phyloP scores from a whole-genome alignment of 2,113 vertebrate genomes.

The Alexandromys fortis region DNA sequence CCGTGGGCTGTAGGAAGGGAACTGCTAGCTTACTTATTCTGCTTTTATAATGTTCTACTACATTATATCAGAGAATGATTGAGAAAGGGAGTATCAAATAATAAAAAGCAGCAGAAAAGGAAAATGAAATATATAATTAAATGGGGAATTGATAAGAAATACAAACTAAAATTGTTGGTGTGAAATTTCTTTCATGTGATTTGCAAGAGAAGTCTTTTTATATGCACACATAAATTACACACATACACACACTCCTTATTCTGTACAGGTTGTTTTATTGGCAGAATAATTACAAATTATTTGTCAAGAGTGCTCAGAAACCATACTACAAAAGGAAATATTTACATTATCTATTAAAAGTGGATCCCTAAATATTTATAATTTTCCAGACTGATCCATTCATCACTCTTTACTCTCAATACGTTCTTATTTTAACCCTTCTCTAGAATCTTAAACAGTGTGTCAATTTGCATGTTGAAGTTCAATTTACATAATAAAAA shows the following conservation, averaged over 20 bases:
- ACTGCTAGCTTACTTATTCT: constrained; percentile 86
- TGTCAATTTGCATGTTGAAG: background rate
- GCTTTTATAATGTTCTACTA: constrained; percentile 84
- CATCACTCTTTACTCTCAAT: background rate
- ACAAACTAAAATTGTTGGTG: constrained; percentile 59
- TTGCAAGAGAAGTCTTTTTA: background rate
- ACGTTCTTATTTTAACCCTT: background rate
- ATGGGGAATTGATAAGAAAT: constrained; percentile 78
- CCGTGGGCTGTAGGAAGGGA: constrained; percentile 85
- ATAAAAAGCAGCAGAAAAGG: constrained; percentile 4
- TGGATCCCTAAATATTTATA: background rate
- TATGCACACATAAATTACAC: background rate
- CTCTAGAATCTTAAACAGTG: background rate
- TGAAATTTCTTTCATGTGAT: constrained; percentile 12
- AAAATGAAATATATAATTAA: constrained; percentile 70
- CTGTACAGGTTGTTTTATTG: background rate
- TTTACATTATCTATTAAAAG: background rate
- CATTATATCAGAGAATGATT: constrained; percentile 74
- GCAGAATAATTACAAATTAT: background rate
- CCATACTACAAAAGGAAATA: background rate
- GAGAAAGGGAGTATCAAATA: constrained; percentile 32
- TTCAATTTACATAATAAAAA: background rate
- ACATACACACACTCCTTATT: background rate
- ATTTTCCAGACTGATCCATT: background rate
- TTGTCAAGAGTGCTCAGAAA: background rate